Base-by-base conservation (phyloP, 1,140 invertebrate species). In the Drosophila dunni region DNA sequence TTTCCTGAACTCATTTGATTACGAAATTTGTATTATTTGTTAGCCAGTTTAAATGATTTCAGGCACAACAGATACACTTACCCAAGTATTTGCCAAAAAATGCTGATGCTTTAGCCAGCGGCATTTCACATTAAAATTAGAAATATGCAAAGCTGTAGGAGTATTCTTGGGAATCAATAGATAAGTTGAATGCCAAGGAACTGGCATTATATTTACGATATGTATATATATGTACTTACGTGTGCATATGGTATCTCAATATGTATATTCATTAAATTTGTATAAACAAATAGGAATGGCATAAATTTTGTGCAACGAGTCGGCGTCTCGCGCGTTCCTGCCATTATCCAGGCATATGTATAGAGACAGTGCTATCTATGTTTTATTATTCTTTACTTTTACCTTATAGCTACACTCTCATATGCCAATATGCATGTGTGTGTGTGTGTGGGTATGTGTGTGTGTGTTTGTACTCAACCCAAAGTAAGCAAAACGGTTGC, bases 231-330 rank as follows among this genome's bases (percentile, higher is more conserved):
- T 69, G 36, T 53, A 60, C 64, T 17, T 67, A 63, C 61, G 36
- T 57, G 60, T 63, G 36, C 24, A 29, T 29, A 29, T 29, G 24
- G 24, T 67, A 57, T 45, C 67, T 51, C 38, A 65, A 62, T 63
- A 60, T 85, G 79, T 90, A 70, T 90, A 90, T 85, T 90, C 86
- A 85, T 90, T 90, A 90, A 90, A 86, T 90, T 90, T 90, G 86
- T 90, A 90, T 82, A 90, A 90, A 90, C 86, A 90, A 90, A 90
- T 82, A 86, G 79, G 69, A 74, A 74, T 74, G 61, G 81, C 81
- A 90, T 82, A 80, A 75, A 90, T 85, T 78, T 65, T 70, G 63
- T 68, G 72, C 72, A 79, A 70, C 64, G 70, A 56, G 75, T 60
- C 61, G 61, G 62, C 62, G 75, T 78, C 66, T 68, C 57, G 58